Conservation (phyloP, 1,140 invertebrate genomes). For the Drosophila leontia region DNA sequence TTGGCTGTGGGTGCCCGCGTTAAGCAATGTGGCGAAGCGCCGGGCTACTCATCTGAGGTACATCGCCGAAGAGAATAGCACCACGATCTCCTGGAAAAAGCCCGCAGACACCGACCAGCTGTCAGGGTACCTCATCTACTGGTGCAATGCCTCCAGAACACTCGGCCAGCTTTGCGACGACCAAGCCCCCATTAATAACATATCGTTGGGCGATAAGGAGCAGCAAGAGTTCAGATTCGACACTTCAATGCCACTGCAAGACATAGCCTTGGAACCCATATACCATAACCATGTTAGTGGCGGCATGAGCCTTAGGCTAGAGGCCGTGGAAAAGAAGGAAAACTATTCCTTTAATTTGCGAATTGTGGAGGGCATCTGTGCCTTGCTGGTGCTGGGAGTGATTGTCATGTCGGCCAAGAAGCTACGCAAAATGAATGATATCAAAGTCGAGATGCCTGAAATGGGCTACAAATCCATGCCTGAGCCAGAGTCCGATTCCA, state of each 20-base stretch:
- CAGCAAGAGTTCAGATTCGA: not conserved
- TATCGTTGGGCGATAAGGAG: not conserved
- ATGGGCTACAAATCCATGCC: fast-evolving
- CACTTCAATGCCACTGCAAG: not conserved
- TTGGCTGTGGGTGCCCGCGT: constrained; percentile 6
- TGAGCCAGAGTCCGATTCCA: not conserved
- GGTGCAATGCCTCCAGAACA: constrained; percentile 8
- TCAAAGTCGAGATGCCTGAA: constrained; percentile 8
- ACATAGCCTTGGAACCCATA: constrained; percentile 22
- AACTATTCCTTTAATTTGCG: not conserved
- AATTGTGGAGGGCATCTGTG: constrained; percentile 11
- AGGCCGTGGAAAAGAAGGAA: not conserved
- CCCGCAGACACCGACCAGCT: not conserved
- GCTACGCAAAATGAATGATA: constrained; percentile 2
- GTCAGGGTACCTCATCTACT: constrained; percentile 34
- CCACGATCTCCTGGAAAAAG: constrained; percentile 9
- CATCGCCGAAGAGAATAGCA: not conserved
- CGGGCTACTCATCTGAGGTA: not conserved
- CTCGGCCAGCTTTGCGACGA: constrained; percentile 10
- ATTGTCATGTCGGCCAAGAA: not conserved
- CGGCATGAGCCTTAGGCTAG: constrained; percentile 10
- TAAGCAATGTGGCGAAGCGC: constrained; percentile 4
- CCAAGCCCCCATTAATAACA: not conserved
- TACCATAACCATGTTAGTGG: constrained; percentile 4
- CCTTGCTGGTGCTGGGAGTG: constrained; percentile 19